Percentiles rank a stretch among this genome's conserved stretches.
Conservation (phyloP, 35 echinoderm and acorn worm species). For the Ophioderma brevispina region DNA sequence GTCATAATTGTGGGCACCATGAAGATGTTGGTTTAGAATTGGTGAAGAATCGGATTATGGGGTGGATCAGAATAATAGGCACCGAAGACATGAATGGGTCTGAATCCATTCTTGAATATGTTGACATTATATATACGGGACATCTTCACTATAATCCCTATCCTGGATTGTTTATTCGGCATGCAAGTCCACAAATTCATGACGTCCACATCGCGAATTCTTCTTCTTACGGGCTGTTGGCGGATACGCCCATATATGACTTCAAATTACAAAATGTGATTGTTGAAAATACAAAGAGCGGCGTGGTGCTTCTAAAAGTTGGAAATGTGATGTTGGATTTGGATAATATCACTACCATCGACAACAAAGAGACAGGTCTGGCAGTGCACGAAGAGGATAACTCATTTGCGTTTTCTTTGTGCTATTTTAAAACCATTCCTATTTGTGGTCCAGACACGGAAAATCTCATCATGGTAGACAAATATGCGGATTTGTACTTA, state of each 20-base stretch:
- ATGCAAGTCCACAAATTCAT: neutral
- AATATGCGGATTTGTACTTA: neutral
- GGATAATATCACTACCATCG: neutral
- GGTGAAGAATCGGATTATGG: neutral
- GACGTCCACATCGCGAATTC: neutral
- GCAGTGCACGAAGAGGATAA: neutral
- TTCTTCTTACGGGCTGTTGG: neutral
- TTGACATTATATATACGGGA: neutral
- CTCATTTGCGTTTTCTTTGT: neutral
- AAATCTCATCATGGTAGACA: neutral
- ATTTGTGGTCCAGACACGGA: neutral
- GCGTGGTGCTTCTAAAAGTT: neutral
- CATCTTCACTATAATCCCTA: neutral
- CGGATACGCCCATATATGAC: neutral
- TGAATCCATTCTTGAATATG: neutral
- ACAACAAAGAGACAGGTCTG: neutral
- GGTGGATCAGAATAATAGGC: neutral
- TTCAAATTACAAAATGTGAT: neutral
- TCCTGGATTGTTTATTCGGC: neutral
- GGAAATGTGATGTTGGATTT: neutral
- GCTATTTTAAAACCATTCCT: neutral
- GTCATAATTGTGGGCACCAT: conserved; percentile 19
- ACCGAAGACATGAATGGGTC: neutral
- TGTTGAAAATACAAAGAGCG: neutral
- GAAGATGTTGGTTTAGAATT: conserved; percentile 36